Evolutionary conservation across 2,888 invertebrate species (phyloP).

Genomic region (Tridacna gigas): DNA sequence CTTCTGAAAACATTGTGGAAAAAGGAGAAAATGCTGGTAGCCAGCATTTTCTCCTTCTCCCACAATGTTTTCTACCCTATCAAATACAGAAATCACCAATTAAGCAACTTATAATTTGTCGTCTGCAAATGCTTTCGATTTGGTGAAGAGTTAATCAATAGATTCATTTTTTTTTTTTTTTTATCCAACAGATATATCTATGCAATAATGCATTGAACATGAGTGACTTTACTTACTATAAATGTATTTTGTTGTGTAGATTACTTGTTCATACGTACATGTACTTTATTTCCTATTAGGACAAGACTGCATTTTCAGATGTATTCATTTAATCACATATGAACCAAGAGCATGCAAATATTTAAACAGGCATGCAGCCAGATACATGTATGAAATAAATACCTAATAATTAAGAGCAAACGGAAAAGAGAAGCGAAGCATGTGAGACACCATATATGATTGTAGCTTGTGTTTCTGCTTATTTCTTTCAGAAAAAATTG

Average conservation of each 20-base stretch:
- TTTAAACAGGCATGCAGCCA: neutral
- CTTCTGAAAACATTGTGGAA: neutral
- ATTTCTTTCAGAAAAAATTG: slow-evolving; percentile 61
- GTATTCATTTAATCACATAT: too few species aligned
- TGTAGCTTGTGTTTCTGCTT: slow-evolving; percentile 41
- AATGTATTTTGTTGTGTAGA: too few species aligned
- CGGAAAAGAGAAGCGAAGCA: neutral
- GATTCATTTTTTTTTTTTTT: too few species aligned
- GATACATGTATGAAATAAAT: neutral
- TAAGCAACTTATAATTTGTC: neutral
- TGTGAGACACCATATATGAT: neutral
- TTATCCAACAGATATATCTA: too few species aligned
- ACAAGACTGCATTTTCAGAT: too few species aligned
- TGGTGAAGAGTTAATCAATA: too few species aligned
- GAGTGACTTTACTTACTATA: too few species aligned
- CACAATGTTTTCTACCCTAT: slow-evolving; percentile 1
- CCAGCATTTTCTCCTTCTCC: neutral
- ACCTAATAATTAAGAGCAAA: neutral
- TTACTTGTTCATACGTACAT: too few species aligned
- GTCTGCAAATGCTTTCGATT: neutral
- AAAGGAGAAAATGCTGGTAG: neutral
- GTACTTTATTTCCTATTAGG: too few species aligned
- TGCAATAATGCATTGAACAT: too few species aligned
- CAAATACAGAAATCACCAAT: too few species aligned
- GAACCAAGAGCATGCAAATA: neutral